Base-by-base conservation (phyloP, 2,113 vertebrate genomes). In the Rhegmatorhina hoffmannsi region DNA sequence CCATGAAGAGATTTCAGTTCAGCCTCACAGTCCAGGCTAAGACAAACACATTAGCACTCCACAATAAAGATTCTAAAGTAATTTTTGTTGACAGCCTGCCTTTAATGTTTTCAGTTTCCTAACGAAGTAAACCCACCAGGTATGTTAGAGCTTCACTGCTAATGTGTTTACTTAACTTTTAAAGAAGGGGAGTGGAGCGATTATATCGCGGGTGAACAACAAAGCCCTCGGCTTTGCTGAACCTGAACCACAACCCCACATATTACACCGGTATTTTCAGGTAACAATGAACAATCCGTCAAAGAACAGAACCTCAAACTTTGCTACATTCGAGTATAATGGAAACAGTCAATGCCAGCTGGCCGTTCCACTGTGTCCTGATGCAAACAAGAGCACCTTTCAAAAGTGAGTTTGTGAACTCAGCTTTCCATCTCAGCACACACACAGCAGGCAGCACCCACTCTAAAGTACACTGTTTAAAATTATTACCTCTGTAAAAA, bases 231-330 rank as follows among this genome's bases (percentile, higher is more conserved):
- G 53, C 72, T 93, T 91, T 78, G 59, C 76, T 95, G 89, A 92
- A 77, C 59, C 56, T 64, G 74, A 97, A 94, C 68, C 49, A 79
- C 44, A 83, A 87, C 29, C 60, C 47, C 47, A 64, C 50, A 25
- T 55, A 92, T 75, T 70, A 92, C 64, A 87, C 63, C 19, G 49
- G 36, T 12, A 43, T 53, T 94, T 86, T 62, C 93, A 75, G 36
- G 56, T 78, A 94, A 92, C 80, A 95, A 74, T 72, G 95, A 78
- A 52, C 59, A 93, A 70, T 92, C 79, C 31, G 78, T 92, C 82
- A 75, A 90, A 96, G 56, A 73, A 66, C 47, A 44, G 17, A 83
- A 93, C 36, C 50, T 91, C 84, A 60, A 93, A 87, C 62, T 50
- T 94, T 84, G 67, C 40, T 73, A 53, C 36, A 17, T 25, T 62